These are phyloP conservation scores for Lepus timidus DNA, from an alignment of 2,113 vertebrate species.

Conservation along the genomic window DNA sequence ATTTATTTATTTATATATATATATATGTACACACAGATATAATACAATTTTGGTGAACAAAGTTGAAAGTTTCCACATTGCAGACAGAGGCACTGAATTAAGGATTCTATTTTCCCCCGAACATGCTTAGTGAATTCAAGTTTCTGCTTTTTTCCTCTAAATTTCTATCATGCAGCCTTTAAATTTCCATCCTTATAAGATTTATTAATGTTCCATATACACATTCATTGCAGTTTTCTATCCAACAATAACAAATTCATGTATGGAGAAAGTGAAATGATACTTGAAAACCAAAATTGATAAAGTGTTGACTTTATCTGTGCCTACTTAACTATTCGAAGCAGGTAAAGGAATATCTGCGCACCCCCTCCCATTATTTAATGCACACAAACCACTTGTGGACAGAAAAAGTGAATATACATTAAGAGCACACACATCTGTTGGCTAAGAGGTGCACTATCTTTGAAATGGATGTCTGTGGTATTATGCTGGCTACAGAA, in stretches of 20 bases:
- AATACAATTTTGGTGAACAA: slow-evolving; percentile 73
- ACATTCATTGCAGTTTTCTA: slow-evolving; percentile 59
- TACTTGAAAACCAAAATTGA: slow-evolving; percentile 59
- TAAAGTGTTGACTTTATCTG: slow-evolving; percentile 51
- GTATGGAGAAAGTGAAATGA: slow-evolving; percentile 52
- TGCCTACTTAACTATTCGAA: slow-evolving; percentile 72
- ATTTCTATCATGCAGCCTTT: slow-evolving; percentile 70
- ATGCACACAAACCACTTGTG: background rate
- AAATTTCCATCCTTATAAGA: slow-evolving; percentile 57
- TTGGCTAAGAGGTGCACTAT: slow-evolving; percentile 60
- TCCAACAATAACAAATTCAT: background rate
- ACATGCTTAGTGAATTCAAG: slow-evolving; percentile 70
- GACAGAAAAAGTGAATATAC: slow-evolving; percentile 43
- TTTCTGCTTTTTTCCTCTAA: slow-evolving; percentile 68
- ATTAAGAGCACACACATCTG: slow-evolving; percentile 30
- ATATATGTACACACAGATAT: slow-evolving; percentile 48
- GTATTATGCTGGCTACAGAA: slow-evolving; percentile 39
- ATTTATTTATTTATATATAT: slow-evolving; percentile 56
- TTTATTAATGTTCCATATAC: slow-evolving; percentile 62
- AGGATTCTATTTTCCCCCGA: slow-evolving; percentile 53
- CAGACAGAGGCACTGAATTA: slow-evolving; percentile 77
- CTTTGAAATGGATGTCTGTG: slow-evolving; percentile 54
- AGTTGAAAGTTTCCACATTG: slow-evolving; percentile 73
- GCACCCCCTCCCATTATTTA: background rate
- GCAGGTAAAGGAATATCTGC: slow-evolving; percentile 34